Evolutionary conservation across 2,797 vertebrate species (phyloP), one percentile per base, ranked within the genome.

Genomic region (Kryptopterus vitreolus): DNA sequence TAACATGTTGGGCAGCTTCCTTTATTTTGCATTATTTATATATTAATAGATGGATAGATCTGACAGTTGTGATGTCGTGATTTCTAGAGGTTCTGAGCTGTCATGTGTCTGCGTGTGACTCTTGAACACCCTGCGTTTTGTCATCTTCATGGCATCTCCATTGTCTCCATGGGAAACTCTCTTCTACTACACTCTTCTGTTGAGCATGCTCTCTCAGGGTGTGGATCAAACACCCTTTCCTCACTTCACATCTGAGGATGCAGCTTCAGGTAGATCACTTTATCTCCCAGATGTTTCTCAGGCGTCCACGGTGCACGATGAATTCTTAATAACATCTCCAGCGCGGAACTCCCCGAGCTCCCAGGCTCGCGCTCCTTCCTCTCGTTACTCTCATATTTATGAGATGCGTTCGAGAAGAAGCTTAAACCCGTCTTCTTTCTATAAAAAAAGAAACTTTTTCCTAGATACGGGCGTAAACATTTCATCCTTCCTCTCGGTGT

Each of bases 1-100:
- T 65, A 48, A 22, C 61, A 66, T 24, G 31, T 26, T 53, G 75
- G 61, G 75, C 59, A 48, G 75, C 55, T 74, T 74, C 55, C n/a
- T 46, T 74, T 59, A 74, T 74, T 59, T n/a, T 74, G 35, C 50
- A 15, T 52, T 18, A 9, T 9, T 9, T 52, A 15, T 24, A 1
- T 38, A 12, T 57, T 55, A 33, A 7, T 72, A 1, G 29, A 35
- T 5, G 1, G 22, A 31, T 55, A 22, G 38, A 10, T 43, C 69
- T 24, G 46, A 9, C n/a, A 20, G 43, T n/a, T n/a, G n/a, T n/a
- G n/a, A n/a, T n/a, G n/a, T n/a, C n/a, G n/a, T n/a, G n/a, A n/a
- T n/a, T n/a, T n/a, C n/a, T n/a, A 50, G 46, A 53, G 26, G 50
- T 2, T n/a, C n/a, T 33, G 38, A 43, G 38, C 4, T 43, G 38